Conservation (phyloP, 2,797 vertebrate genomes). For the Spinus pinus region DNA sequence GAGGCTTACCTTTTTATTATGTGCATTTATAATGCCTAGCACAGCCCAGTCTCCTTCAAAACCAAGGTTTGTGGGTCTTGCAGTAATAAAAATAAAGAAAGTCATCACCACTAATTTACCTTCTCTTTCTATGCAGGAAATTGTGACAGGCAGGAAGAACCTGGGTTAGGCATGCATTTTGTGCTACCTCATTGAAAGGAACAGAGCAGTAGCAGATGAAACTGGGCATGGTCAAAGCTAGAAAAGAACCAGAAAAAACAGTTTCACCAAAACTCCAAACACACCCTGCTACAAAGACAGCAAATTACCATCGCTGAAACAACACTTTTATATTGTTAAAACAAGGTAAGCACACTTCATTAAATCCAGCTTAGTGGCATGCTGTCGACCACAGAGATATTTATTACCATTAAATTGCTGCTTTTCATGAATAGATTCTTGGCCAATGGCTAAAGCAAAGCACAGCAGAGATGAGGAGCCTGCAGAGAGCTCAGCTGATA, state of each 20-base stretch:
- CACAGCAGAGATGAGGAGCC: background rate
- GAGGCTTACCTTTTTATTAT: background rate
- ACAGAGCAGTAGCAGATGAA: background rate
- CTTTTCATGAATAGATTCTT: background rate
- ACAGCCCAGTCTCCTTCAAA: background rate
- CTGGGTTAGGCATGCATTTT: background rate
- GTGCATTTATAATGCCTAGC: background rate
- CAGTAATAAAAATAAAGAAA: slow-evolving; percentile 3
- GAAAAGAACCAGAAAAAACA: background rate
- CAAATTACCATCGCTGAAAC: background rate
- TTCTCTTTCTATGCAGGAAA: background rate
- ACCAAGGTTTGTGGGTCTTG: background rate
- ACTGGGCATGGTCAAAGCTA: background rate
- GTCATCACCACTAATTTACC: background rate
- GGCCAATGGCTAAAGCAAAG: slow-evolving; percentile 10
- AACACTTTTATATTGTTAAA: background rate
- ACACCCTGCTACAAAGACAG: background rate
- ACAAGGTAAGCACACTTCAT: slow-evolving; percentile 14
- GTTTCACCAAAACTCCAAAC: background rate
- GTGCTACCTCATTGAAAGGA: background rate
- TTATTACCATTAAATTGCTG: slow-evolving; percentile 7
- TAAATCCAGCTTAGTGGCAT: slow-evolving; percentile 11
- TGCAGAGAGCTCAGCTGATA: slow-evolving; percentile 30
- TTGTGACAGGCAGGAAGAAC: background rate
- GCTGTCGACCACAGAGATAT: background rate